A percentile compares a stretch with the other conserved stretches of the same genome.
phyloP scores from a whole-genome alignment of 2,113 vertebrate species.

The Podarcis raffonei region DNA sequence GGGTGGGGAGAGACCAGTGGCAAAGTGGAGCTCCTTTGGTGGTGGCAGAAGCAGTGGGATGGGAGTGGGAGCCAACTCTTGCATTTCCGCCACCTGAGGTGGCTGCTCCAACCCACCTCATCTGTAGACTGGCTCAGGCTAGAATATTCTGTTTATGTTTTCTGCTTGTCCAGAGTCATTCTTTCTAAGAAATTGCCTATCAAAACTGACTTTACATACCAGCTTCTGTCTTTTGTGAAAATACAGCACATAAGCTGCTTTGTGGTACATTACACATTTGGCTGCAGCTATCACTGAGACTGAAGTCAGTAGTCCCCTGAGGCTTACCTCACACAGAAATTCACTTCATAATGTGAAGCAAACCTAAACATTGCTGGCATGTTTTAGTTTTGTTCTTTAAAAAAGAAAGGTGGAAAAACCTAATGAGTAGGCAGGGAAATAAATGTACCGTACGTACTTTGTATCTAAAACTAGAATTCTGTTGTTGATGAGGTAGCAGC shows the following conservation, averaged over 20 bases:
- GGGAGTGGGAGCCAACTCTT: too few species aligned
- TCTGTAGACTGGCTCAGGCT: neutral
- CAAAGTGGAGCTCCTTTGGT: too few species aligned
- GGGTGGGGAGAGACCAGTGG: too few species aligned
- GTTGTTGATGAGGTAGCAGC: neutral
- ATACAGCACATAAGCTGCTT: neutral
- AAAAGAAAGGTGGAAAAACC: neutral
- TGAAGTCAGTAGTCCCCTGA: neutral
- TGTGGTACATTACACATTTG: fast-evolving
- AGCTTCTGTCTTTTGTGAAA: neutral
- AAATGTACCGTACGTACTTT: neutral
- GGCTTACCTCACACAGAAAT: neutral
- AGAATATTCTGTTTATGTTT: neutral
- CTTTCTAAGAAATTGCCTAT: neutral
- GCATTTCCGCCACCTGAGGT: too few species aligned
- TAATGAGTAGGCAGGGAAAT: neutral
- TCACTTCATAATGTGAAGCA: neutral
- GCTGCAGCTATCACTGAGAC: neutral
- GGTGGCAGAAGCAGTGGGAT: too few species aligned
- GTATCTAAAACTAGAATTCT: neutral
- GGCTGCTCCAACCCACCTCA: too few species aligned
- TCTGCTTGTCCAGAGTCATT: neutral
- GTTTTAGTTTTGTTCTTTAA: neutral
- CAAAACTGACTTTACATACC: neutral
- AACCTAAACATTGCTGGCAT: neutral